Evolutionary conservation across 2,888 invertebrate species (phyloP).

Genomic region (Drosophila gaucha): DNA sequence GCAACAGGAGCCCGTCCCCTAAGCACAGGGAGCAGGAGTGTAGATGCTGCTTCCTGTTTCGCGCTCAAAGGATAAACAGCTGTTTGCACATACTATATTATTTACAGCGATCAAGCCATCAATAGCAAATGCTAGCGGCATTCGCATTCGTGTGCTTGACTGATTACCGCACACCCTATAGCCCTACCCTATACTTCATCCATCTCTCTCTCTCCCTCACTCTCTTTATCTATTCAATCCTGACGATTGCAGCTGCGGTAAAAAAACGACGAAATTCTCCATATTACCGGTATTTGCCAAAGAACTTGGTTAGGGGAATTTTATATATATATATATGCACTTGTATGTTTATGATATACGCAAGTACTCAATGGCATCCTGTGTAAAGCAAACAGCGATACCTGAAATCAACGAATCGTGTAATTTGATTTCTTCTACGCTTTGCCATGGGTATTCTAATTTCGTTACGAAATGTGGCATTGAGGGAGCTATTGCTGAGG

Average conservation of each 20-base stretch:
- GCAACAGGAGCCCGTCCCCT: constrained; percentile 9
- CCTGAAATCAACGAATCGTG: constrained; percentile 83
- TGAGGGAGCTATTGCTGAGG: neutral
- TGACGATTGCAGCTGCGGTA: constrained; percentile 19
- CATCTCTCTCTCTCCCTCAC: neutral
- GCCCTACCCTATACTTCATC: no score
- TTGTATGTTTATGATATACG: neutral
- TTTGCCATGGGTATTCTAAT: neutral
- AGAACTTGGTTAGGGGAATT: no score
- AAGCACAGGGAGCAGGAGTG: neutral
- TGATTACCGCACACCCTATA: constrained; percentile 58
- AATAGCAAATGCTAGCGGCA: constrained; percentile 58
- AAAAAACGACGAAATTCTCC: constrained; percentile 37
- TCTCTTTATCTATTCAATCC: constrained; percentile 7
- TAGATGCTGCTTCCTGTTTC: constrained; percentile 36
- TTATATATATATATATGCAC: neutral
- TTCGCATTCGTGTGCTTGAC: constrained; percentile 60
- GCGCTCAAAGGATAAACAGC: constrained; percentile 61
- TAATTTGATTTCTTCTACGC: constrained; percentile 80
- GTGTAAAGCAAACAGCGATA: constrained; percentile 70
- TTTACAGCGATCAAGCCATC: constrained; percentile 73
- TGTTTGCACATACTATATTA: constrained; percentile 64
- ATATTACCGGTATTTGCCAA: constrained; percentile 37
- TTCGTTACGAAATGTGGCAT: no score
- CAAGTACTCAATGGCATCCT: constrained; percentile 4